Conservation (phyloP, 2,888 invertebrate genomes). For the Plebejus melissa region DNA sequence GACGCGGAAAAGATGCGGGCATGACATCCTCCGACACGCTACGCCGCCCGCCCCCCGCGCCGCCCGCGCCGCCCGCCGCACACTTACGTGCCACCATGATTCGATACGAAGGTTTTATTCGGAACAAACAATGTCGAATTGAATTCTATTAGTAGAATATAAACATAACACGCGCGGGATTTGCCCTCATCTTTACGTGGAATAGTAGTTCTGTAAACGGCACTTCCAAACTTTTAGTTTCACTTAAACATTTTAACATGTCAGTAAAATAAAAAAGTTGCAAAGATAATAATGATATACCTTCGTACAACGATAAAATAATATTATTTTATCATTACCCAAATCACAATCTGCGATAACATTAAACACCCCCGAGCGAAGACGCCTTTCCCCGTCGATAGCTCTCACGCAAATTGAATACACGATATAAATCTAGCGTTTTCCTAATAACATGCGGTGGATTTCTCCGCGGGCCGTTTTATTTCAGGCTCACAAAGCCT, state of each 20-base stretch:
- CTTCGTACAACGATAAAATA: neutral
- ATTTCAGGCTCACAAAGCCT: conserved; percentile 70
- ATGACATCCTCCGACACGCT: conserved; percentile 47
- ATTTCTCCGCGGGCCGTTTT: conserved; percentile 73
- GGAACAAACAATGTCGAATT: neutral
- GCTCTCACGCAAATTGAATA: conserved; percentile 74
- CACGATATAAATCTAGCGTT: conserved; percentile 71
- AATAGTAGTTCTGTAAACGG: no score
- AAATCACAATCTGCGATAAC: conserved; percentile 49
- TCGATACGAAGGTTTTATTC: conserved; percentile 10
- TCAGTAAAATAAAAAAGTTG: neutral
- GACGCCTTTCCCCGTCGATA: conserved; percentile 51
- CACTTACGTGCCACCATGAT: neutral
- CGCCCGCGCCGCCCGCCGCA: neutral
- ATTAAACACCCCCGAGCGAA: conserved; percentile 46
- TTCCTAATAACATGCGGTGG: conserved; percentile 62
- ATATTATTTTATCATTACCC: conserved; percentile 29
- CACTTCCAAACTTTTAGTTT: neutral
- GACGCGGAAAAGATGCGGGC: conserved; percentile 65
- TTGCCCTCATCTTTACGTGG: no score
- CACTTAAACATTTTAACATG: neutral
- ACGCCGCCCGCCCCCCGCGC: conserved; percentile 4
- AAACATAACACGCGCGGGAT: no score
- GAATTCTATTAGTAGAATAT: neutral
- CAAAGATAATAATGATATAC: neutral